Percentiles rank a stretch among this genome's conserved stretches.
Evolutionary conservation across 2,113 vertebrate species (phyloP).

Genomic region (Leptocoma aspasia): DNA sequence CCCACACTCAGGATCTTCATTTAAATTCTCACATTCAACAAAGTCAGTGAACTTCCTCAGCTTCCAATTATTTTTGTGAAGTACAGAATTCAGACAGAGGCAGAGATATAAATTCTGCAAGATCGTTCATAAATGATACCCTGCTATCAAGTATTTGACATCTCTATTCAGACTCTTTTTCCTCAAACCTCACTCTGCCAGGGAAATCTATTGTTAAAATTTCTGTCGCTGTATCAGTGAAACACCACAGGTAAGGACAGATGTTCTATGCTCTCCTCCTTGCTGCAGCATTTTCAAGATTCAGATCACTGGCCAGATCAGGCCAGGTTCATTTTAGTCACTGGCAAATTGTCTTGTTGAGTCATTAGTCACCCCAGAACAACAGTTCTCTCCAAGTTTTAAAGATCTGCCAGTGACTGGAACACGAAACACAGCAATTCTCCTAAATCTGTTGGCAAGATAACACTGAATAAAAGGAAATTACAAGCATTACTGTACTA

Average conservation of each 20-base stretch:
- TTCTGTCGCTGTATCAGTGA: background rate
- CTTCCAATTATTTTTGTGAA: background rate
- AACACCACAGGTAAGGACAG: background rate
- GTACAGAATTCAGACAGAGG: background rate
- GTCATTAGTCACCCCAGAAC: background rate
- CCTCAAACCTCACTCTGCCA: background rate
- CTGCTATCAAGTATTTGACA: background rate
- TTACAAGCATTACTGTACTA: background rate
- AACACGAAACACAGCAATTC: background rate
- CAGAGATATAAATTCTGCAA: background rate
- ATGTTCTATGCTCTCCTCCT: background rate
- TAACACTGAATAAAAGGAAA: background rate
- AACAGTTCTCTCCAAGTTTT: background rate
- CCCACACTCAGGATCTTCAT: background rate
- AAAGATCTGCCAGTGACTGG: background rate
- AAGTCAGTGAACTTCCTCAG: constrained; percentile 17
- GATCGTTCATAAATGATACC: background rate
- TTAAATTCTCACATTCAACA: background rate
- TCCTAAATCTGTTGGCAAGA: background rate
- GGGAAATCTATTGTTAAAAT: background rate
- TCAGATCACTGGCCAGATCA: background rate
- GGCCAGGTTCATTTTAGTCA: background rate
- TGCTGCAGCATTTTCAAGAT: background rate
- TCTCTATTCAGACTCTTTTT: background rate
- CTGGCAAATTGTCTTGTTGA: background rate